Percentiles rank a stretch among this genome's conserved stretches.
phyloP scores from a whole-genome alignment of 2,888 invertebrate species.

The Apotomis capreana region DNA sequence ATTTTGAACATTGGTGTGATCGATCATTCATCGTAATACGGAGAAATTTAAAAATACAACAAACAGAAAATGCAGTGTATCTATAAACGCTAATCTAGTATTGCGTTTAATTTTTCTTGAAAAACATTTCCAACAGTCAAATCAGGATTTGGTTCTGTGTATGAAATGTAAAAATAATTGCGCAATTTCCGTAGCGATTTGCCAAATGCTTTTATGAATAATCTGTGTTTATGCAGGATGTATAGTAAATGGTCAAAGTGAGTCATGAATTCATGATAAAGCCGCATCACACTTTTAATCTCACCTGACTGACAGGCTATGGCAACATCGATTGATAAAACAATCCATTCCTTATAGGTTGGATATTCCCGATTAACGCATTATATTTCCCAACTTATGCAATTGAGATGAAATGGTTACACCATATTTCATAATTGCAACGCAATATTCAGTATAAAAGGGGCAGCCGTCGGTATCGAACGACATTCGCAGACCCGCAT shows the following conservation, averaged over 20 bases:
- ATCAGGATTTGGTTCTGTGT: background rate
- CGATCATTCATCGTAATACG: no score
- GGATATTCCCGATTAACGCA: background rate
- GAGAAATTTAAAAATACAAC: no score
- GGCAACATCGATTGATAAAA: background rate
- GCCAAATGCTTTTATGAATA: background rate
- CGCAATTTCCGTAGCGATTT: background rate
- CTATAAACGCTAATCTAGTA: no score
- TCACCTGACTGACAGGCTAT: background rate
- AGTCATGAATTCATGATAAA: background rate
- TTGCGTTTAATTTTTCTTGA: no score
- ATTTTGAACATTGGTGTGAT: no score
- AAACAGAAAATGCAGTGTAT: no score
- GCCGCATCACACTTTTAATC: background rate
- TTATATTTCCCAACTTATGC: background rate
- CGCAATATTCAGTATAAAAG: background rate
- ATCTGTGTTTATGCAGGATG: background rate
- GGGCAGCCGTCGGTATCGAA: background rate
- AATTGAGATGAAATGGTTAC: background rate
- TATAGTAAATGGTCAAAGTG: background rate
- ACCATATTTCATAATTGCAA: background rate
- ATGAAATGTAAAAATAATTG: background rate
- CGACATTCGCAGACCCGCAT: background rate
- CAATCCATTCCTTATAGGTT: background rate
- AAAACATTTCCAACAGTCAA: no score